Evolutionary conservation across 2,113 vertebrate species (phyloP).

Genomic region (Pandion haliaetus): DNA sequence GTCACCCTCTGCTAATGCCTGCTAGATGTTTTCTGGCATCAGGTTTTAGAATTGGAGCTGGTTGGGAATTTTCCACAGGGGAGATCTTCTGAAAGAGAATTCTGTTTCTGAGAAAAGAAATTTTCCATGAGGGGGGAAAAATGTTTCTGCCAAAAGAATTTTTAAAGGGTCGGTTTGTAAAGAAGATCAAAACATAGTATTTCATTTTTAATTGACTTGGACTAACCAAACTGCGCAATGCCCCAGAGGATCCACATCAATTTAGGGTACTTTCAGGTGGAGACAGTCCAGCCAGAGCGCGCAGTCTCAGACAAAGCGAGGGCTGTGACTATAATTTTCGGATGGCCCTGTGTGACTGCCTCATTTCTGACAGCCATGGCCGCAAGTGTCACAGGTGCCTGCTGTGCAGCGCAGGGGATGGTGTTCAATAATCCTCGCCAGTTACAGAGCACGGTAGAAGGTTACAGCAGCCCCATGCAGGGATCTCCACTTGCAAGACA

Average conservation of each 20-base stretch:
- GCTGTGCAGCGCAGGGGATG: neutral
- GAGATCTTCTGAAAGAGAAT: neutral
- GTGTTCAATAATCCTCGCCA: neutral
- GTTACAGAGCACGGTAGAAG: rapidly evolving
- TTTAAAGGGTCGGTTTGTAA: neutral
- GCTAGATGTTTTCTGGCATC: neutral
- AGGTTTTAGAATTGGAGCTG: neutral
- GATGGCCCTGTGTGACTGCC: neutral
- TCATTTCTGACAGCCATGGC: neutral
- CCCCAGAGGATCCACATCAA: neutral
- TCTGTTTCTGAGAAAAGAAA: conserved; percentile 12
- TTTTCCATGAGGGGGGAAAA: neutral
- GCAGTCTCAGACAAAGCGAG: rapidly evolving
- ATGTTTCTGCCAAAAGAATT: neutral
- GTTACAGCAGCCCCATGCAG: neutral
- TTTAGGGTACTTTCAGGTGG: neutral
- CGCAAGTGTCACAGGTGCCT: neutral
- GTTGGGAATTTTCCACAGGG: neutral
- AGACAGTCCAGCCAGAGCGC: neutral
- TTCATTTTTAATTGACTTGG: neutral
- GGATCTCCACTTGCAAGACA: neutral
- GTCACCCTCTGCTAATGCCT: neutral
- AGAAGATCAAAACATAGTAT: neutral
- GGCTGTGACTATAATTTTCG: neutral
- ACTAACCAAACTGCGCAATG: neutral